These are phyloP conservation scores for Drosophila takahashii DNA, from an alignment of 1,140 invertebrate genomes.

Conservation along the genomic window DNA sequence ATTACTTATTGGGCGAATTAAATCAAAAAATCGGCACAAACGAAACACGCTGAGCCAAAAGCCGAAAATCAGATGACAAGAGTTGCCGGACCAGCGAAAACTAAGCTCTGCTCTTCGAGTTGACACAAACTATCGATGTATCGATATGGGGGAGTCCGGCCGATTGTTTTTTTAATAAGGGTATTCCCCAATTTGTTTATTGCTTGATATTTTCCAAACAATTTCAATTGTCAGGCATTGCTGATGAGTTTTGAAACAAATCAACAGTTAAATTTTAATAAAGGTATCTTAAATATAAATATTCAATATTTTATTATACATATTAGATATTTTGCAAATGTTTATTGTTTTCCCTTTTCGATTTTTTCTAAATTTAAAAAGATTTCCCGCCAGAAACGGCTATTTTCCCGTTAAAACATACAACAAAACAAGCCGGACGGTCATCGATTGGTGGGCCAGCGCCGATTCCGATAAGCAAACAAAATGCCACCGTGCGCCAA, in stretches of 20 bases:
- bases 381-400: neutral
- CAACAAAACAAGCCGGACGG: neutral
- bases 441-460: neutral
- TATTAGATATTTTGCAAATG: no score
- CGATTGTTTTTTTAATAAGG: neutral
- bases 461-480: slow-evolving; percentile 48
- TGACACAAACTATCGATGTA: neutral
- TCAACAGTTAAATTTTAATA: no score
- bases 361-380: no score
- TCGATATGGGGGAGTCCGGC: neutral
- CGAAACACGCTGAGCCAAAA: slow-evolving; percentile 31
- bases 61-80: slow-evolving; percentile 9
- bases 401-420: neutral
- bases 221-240: no score
- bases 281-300: no score
- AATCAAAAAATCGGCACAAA: slow-evolving; percentile 9
- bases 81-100: slow-evolving; percentile 1
- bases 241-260: no score
- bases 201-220: no score
- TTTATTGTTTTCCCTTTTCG: no score
- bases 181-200: no score
- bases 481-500: slow-evolving; percentile 28
- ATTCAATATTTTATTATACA: no score
- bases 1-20: slow-evolving; percentile 1
- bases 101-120: neutral